Base-by-base conservation (phyloP, 2,888 invertebrate genomes). In the Gasteruption jaculator region DNA sequence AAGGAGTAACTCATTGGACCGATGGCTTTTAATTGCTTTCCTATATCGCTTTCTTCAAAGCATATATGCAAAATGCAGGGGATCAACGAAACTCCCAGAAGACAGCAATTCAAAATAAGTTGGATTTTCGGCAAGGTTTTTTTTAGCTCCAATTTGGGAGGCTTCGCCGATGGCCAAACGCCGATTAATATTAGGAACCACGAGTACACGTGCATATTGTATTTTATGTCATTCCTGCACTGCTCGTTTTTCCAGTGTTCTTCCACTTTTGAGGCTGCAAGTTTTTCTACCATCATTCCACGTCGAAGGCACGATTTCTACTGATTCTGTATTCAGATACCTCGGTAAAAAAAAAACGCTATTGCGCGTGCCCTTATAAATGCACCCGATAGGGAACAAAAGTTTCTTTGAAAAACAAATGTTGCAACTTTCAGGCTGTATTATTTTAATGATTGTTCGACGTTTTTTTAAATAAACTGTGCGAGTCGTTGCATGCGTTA, bases 1-100 rank as follows among this genome's bases (percentile, higher is more conserved):
- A 57, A 4, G 20, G 52, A 52, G 36, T 58, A 64, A 19, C 51
- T 60, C 16, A 58, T 10, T 0, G 64, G 63, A 0, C 60, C 63
- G 11, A 53, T 48, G 14, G 57, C 39, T 29, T 52, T 56, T 6
- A 63, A 24, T 19, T 20, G 49, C 6, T 40, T n/a, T 15, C 53
- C 41, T 1, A 32, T 26, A 6, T 54, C 45, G 14, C 55, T 41
- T 7, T 52, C 54, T 7, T 56, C 50, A 4, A 61, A 35, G 3
- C 50, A 38, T 1, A 52, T 44, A 34, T 52, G 56, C 2, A 57
- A 31, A 1, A 18, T 41, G 29, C 53, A 56, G 0, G 60, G 59
- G 4, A 60, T 20, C 3, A 58, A 36, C 1, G 61, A 41, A 11
- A 58, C 57, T 4, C 41, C 47, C 10, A 61, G 50, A 4, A 63